A percentile compares a stretch with the other conserved stretches of the same genome.
Conservation (phyloP, 2,888 invertebrate species). For the Spialia ferax region DNA sequence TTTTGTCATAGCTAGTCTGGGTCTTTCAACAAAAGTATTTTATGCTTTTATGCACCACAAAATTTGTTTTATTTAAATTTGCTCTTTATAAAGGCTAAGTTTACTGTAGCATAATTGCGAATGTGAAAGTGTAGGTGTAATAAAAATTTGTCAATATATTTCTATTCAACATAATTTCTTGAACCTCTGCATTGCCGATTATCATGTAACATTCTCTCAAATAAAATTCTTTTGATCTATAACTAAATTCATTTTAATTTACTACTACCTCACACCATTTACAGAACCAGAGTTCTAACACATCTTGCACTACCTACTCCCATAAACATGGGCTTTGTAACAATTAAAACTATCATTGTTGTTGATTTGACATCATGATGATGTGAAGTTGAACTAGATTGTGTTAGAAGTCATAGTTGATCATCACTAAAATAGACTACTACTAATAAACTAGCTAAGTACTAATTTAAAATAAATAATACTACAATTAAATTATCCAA, state of each 20-base stretch:
- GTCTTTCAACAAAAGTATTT: constrained; percentile 59
- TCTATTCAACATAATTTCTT: constrained; percentile 82
- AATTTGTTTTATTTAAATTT: constrained; percentile 62
- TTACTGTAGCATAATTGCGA: constrained; percentile 77
- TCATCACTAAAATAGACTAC: constrained; percentile 13
- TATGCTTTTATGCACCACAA: constrained; percentile 69
- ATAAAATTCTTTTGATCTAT: constrained; percentile 87
- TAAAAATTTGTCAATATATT: constrained; percentile 81
- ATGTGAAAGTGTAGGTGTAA: constrained; percentile 80
- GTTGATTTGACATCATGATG: no score
- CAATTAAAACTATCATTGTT: neutral
- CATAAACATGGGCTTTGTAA: neutral
- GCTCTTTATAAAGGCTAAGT: constrained; percentile 73
- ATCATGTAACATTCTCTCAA: constrained; percentile 85
- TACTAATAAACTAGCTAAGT: constrained; percentile 20
- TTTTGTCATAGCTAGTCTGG: constrained; percentile 67
- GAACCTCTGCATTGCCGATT: constrained; percentile 86
- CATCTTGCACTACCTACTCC: neutral
- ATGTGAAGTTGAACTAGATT: neutral
- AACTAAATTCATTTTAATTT: constrained; percentile 33
- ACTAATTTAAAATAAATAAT: constrained; percentile 39
- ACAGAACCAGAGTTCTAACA: constrained; percentile 14
- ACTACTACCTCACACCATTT: constrained; percentile 9
- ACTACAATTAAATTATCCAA: constrained; percentile 40
- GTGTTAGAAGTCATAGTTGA: neutral